A percentile compares a stretch with the other conserved stretches of the same genome.
These are phyloP conservation scores for Amphiura filiformis DNA, from an alignment of 35 echinoderm and acorn worm genomes.

Conservation along the genomic window DNA sequence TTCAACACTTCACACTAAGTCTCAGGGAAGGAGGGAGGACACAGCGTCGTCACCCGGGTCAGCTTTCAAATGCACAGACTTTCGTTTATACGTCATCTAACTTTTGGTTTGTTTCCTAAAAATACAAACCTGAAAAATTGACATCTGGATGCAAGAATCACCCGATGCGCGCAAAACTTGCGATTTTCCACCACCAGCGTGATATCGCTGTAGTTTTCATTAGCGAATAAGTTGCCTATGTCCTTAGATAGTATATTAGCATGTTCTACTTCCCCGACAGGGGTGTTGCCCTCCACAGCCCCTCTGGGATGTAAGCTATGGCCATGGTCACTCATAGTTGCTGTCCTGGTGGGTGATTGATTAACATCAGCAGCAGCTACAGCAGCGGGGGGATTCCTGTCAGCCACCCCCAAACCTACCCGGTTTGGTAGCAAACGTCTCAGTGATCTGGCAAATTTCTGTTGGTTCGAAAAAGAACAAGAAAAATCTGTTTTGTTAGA, in stretches of 20 bases:
- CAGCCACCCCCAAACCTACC: slow-evolving; percentile 1
- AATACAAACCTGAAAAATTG: slow-evolving; percentile 92
- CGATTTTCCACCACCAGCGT: slow-evolving; percentile 81
- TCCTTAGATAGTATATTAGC: slow-evolving; percentile 76
- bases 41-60: too few species aligned
- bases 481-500: too few species aligned
- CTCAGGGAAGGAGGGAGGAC: too few species aligned
- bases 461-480: too few species aligned
- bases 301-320: slow-evolving; percentile 64
- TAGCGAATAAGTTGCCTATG: slow-evolving; percentile 93
- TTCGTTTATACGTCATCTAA: not conserved
- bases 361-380: not conserved
- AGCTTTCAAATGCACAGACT: not conserved
- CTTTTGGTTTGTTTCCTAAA: not conserved
- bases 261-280: slow-evolving; percentile 89
- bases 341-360: not conserved
- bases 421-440: not conserved
- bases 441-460: not conserved
- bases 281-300: not conserved
- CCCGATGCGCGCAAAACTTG: slow-evolving; percentile 82
- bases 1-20: too few species aligned
- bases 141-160: slow-evolving; percentile 93
- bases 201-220: slow-evolving; percentile 96
- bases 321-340: slow-evolving; percentile 79
- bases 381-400: too few species aligned